Evolutionary conservation across 2,113 vertebrate genomes (phyloP).

Genomic region (Pheucticus melanocephalus): DNA sequence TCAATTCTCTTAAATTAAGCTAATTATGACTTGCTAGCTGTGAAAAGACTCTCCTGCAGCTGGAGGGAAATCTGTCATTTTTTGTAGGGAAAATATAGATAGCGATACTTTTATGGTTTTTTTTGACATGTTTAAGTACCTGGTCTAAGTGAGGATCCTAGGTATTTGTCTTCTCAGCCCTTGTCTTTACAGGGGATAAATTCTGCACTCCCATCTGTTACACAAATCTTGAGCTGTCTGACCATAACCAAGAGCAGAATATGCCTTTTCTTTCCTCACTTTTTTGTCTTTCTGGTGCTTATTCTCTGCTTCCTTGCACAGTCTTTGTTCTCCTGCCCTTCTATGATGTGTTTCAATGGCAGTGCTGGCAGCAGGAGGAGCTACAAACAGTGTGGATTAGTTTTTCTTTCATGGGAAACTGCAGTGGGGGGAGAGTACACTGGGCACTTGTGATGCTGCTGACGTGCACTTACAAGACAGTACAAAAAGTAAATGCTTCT

Average conservation of each 20-base stretch:
- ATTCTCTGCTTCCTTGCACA: neutral
- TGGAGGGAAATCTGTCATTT: neutral
- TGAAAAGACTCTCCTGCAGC: neutral
- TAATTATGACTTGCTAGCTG: neutral
- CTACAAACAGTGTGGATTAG: neutral
- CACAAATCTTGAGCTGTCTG: neutral
- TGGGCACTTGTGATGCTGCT: neutral
- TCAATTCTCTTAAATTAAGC: neutral
- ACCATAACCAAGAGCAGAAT: neutral
- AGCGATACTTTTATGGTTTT: neutral
- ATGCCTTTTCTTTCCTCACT: neutral
- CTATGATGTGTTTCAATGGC: neutral
- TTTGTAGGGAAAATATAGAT: neutral
- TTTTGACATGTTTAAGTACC: neutral
- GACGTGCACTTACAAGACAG: neutral
- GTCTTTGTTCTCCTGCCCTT: slow-evolving; percentile 29
- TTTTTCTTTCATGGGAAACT: slow-evolving; percentile 18
- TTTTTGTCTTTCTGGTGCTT: neutral
- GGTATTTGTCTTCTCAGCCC: neutral
- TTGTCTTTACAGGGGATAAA: neutral
- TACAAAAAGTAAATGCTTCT: neutral
- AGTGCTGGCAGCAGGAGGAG: neutral
- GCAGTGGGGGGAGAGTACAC: neutral
- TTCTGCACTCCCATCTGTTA: neutral
- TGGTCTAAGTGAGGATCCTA: neutral